Evolutionary conservation across 2,113 vertebrate genomes (phyloP).

Genomic region (Astur gentilis): DNA sequence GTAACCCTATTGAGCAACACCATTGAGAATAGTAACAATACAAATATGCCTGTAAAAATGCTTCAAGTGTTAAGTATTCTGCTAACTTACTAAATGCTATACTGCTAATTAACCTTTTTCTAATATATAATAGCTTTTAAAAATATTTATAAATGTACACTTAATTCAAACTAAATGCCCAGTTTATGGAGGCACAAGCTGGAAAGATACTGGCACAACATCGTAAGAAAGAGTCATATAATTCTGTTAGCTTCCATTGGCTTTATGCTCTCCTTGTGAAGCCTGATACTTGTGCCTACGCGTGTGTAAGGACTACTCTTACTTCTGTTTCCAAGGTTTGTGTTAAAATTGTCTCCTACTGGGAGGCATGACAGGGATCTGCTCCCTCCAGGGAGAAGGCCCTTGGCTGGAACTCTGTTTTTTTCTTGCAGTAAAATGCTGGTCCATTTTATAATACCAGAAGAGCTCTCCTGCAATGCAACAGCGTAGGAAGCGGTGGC

Average conservation of each 20-base stretch:
- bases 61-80: not conserved
- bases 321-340: not conserved
- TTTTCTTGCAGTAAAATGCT: not conserved
- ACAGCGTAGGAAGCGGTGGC: not conserved
- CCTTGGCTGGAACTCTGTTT: not conserved
- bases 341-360: not conserved
- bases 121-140: not conserved
- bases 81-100: not conserved
- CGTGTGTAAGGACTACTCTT: not conserved
- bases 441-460: not conserved
- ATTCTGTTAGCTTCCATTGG: not conserved
- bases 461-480: not conserved
- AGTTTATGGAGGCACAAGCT: not conserved
- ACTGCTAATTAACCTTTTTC: not conserved
- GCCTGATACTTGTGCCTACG: not conserved
- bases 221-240: not conserved
- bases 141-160: not conserved
- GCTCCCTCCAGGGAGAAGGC: not conserved
- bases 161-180: not conserved
- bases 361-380: not conserved
- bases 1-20: not conserved
- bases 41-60: not conserved
- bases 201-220: not conserved
- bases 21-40: not conserved
- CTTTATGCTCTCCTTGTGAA: not conserved